phyloP scores from a whole-genome alignment of 2,888 invertebrate genomes.

The Synergus umbraculus region DNA sequence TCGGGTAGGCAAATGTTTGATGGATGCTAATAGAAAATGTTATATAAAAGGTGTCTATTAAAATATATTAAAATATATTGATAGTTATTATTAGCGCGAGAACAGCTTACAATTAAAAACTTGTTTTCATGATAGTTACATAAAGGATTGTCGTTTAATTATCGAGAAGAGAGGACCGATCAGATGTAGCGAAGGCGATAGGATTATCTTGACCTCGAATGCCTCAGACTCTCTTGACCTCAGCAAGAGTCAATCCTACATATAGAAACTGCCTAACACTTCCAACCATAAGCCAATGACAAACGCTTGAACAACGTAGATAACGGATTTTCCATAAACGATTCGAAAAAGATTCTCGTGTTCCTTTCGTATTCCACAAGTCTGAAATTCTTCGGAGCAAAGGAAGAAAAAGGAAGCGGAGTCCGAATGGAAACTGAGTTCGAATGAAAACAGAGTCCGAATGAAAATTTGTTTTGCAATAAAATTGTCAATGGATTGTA shows the following conservation, averaged over 20 bases:
- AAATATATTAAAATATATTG: background rate
- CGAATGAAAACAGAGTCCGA: background rate
- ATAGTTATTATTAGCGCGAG: background rate
- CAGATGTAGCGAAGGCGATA: slow-evolving; percentile 19
- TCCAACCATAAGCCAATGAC: slow-evolving; percentile 9
- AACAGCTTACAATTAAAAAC: background rate
- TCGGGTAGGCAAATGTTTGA: background rate
- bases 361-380: background rate
- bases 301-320: slow-evolving; percentile 33
- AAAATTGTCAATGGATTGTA: background rate
- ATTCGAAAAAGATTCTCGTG: slow-evolving; percentile 2
- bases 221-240: slow-evolving; percentile 29
- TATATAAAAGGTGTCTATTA: background rate
- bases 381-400: background rate
- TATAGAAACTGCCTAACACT: slow-evolving; percentile 24
- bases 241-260: slow-evolving; percentile 20
- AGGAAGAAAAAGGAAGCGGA: background rate
- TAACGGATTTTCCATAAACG: slow-evolving; percentile 38
- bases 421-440: background rate
- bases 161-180: background rate
- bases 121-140: background rate
- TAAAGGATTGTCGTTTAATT: slow-evolving; percentile 20
- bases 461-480: background rate
- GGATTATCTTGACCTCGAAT: slow-evolving; percentile 37
- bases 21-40: background rate